Conservation (phyloP, 2,797 vertebrate genomes). For the Scolopax rusticola region DNA sequence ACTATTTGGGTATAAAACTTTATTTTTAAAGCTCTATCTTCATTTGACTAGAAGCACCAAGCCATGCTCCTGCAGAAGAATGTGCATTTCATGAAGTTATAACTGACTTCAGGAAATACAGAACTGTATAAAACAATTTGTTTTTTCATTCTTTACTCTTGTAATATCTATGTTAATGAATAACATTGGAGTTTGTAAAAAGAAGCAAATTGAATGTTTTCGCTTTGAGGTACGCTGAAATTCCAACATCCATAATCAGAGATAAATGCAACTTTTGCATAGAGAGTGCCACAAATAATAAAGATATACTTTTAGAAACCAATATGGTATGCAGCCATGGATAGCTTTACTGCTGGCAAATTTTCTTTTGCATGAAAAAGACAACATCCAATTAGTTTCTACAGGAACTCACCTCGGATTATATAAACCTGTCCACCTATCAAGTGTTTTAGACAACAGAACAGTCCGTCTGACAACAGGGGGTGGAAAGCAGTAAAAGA, state of each 20-base stretch:
- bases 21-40: constrained; percentile 31
- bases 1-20: constrained; percentile 15
- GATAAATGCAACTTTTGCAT: constrained; percentile 74
- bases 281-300: constrained; percentile 74
- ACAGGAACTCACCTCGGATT: constrained; percentile 97
- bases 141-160: neutral
- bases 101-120: constrained; percentile 40
- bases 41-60: constrained; percentile 13
- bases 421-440: constrained; percentile 99
- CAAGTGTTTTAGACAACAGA: constrained; percentile 99
- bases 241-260: constrained; percentile 85
- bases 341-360: constrained; percentile 84
- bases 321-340: constrained; percentile 79
- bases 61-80: constrained; percentile 51
- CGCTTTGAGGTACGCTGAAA: constrained; percentile 59
- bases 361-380: constrained; percentile 87
- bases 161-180: constrained; percentile 5
- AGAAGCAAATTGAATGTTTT: constrained; percentile 18
- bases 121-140: neutral
- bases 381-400: constrained; percentile 87
- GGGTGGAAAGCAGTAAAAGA: constrained; percentile 96
- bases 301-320: constrained; percentile 71
- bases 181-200: constrained; percentile 3
- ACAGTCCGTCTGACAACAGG: constrained; percentile 99
- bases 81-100: constrained; percentile 32